Base-by-base conservation (phyloP, 2,797 vertebrate genomes). In the Hippocampus kuda region DNA sequence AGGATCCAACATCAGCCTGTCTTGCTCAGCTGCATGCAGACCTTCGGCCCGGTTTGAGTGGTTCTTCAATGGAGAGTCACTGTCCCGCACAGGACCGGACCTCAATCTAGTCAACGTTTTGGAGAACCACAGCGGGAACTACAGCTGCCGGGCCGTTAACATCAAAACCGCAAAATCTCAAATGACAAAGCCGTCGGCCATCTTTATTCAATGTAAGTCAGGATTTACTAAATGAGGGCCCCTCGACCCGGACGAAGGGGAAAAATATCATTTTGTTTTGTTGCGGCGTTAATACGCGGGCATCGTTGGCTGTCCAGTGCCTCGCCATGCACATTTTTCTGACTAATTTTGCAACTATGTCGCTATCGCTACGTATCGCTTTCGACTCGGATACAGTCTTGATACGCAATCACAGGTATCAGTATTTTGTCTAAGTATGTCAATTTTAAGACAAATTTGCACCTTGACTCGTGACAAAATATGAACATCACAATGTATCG, bases 101-200 rank as follows among this genome's bases (percentile, higher is more conserved):
- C 77, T 88, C 56, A 62, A 1, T 16, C 75, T 89, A 60, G n/a
- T 2, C 0, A 73, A 83, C 41, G 24, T 82, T 66, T 62, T 77
- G 18, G 16, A 7, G 54, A 72, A 1, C 70, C 74, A 86, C 1
- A 85, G 77, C 69, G 87, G 85, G 2, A 79, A 68, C 72, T 88
- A 89, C 81, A 85, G 60, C 80, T 87, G 88, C 72, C 67, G 46
- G 74, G 79, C 84, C 12, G 71, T 64, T 42, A 90, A 89, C 72
- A 70, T 0, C 15, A 82, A 42, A 75, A 90, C 81, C 42, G 27
- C 49, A 65, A 83, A 56, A 76, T 62, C 73, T 60, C 0, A 67
- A 44, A 44, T 48, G 22, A 86, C 85, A 69, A 41, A 41, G 2
- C 4, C 42, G 20, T 18, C 42, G 66, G 2, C 2, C 41, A 20